Evolutionary conservation across 1,140 invertebrate genomes (phyloP), one percentile per base, ranked within the genome.

Genomic region (Macrocentrus cingulum): DNA sequence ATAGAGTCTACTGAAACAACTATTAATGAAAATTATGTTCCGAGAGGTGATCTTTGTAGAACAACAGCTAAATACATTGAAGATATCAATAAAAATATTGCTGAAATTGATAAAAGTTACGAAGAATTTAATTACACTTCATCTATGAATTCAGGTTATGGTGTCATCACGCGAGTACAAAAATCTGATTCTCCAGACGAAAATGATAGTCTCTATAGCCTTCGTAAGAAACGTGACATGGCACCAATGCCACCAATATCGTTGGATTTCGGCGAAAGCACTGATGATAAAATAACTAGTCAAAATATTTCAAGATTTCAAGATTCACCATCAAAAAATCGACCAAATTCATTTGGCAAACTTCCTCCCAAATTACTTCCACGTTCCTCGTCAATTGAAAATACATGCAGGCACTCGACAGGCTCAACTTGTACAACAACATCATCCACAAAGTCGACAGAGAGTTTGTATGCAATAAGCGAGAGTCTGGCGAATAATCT

Each of bases 51-150:
- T 65, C 63, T 75, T 1, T 75, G 74, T 16, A 62, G 71, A 3
- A 74, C 70, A 23, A 75, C 73, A 2, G 68, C 66, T 0, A 66
- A 64, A 39, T 77, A 76, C 55, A 77, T 78, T 53, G 75, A 77
- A 36, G 74, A 77, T 34, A 75, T 77, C n/a, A 79, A 79, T 45
- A 60, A 63, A 1, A 79, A 79, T 54, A 67, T 79, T 3, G 75
- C 75, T 0, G 74, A 75, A 41, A 76, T 78, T 36, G 74, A 78
- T 20, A 71, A 75, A 20, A 77, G 67, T 22, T 74, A 73, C 60
- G 74, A 74, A 34, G 68, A 72, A 23, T 49, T 72, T 15, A 59
- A 66, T 16, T 57, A 52, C 25, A 32, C 20, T 13, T 41, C 32
- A 4, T 53, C 62, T 1, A 61, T 48, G 6, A 44, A 55, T 18